Base-by-base conservation (phyloP, 2,888 invertebrate species). In the Stenotaenia linearis region DNA sequence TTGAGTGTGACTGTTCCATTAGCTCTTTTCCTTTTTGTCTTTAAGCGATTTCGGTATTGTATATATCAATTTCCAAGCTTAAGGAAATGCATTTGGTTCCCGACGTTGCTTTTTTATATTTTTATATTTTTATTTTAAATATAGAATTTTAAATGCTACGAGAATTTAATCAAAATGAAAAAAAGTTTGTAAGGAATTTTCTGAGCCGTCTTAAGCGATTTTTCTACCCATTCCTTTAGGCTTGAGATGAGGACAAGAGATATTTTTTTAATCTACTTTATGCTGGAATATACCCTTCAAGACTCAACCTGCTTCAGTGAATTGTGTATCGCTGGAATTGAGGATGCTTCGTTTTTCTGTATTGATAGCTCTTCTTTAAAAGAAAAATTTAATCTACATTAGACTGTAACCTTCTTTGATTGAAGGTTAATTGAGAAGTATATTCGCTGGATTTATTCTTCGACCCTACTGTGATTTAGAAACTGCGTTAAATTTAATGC, bases 251-350 rank as follows among this genome's bases (percentile, higher is more conserved):
- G 69, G 6, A 69, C 69, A 69, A 6, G 69, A 69, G 69, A 69
- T 69, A 69, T 69, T 69, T 69, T 69, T 69, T 69, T 69, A 69
- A 69, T 69, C 69, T 69, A 28, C 69, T 28, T 28, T n/a, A 69
- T 12, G 6, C 69, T 28, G 28, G 69, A 69, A 10, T 69, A 69
- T 69, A 69, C 69, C 25, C 69, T 69, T 69, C 69, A 69, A 69
- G 69, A 28, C 69, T 25, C 28, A 28, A 28, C 12, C 15, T 28
- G 25, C 69, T 69, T 28, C 25, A 28, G 25, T 69, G 69, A 25
- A 69, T 69, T 69, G 69, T 28, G 69, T 69, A 3, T n/a, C 9
- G 69, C 23, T 69, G n/a, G 28, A 28, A 28, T n/a, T 69, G 25
- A 69, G 25, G 69, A 69, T 69, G 23, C 69, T 28, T 69, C 10